A percentile compares a stretch with the other conserved stretches of the same genome.
Evolutionary conservation across 1,140 invertebrate species (phyloP).

Genomic region (Nasonia giraulti): DNA sequence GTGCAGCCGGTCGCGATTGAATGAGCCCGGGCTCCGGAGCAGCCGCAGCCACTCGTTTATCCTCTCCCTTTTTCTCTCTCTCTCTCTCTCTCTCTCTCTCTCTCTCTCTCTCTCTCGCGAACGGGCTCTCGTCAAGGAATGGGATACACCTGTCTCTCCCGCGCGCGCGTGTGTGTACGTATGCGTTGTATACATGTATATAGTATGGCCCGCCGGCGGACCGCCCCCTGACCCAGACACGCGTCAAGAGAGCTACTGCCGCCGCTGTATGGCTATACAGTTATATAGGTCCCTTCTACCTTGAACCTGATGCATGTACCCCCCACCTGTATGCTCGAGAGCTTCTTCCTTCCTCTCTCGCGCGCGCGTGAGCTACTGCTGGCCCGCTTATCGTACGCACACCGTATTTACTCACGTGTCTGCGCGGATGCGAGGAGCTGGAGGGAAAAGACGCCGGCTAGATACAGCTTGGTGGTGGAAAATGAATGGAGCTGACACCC

Average conservation of each 20-base stretch:
- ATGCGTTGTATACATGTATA: slow-evolving; percentile 53
- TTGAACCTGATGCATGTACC: not conserved
- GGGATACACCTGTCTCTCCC: slow-evolving; percentile 76
- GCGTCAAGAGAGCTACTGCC: slow-evolving; percentile 46
- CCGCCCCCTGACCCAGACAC: slow-evolving; percentile 79
- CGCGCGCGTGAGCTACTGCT: not conserved
- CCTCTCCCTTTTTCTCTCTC: slow-evolving; percentile 26
- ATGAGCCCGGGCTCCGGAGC: slow-evolving; percentile 56
- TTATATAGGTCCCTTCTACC: slow-evolving; percentile 72
- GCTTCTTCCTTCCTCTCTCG: not conserved
- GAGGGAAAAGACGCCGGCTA: too few relatives aligned
- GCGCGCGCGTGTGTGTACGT: slow-evolving; percentile 54
- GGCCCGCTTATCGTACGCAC: not conserved
- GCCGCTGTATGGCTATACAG: slow-evolving; percentile 65
- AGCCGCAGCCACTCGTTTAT: not conserved
- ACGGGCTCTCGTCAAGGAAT: slow-evolving; percentile 72
- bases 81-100: slow-evolving; percentile 2
- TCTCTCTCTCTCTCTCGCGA: too few relatives aligned
- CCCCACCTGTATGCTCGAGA: not conserved
- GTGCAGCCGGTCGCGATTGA: slow-evolving; percentile 57
- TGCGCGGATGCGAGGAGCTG: too few relatives aligned
- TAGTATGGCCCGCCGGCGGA: slow-evolving; percentile 60
- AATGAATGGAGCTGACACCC: too few relatives aligned
- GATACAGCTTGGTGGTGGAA: too few relatives aligned
- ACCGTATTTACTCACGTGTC: not conserved